Conservation (phyloP, 2,888 invertebrate genomes). For the Odontocolon sp. region DNA sequence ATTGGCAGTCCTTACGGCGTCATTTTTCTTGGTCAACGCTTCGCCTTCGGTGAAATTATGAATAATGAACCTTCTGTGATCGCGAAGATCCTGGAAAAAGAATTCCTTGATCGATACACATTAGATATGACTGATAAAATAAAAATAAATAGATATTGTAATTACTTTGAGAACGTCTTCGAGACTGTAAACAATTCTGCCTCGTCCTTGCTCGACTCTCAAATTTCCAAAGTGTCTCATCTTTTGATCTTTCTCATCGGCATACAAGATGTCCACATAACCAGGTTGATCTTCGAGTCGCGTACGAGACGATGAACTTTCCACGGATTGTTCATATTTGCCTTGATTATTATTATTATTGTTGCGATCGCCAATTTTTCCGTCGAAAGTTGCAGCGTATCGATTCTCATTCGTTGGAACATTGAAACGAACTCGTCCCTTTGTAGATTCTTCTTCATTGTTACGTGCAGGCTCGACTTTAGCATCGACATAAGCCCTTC, state of each 20-base stretch:
- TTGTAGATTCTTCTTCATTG: neutral
- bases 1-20: conserved; percentile 67
- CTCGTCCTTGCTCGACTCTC: conserved; percentile 62
- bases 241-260: conserved; percentile 65
- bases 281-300: conserved; percentile 67
- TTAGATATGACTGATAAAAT: no score
- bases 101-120: conserved; percentile 26
- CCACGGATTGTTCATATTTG: neutral
- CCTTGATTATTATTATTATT: conserved; percentile 1
- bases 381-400: conserved; percentile 28
- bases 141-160: neutral
- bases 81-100: conserved; percentile 70
- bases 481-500: conserved; percentile 28
- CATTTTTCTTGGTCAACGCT: conserved; percentile 73
- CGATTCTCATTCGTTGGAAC: conserved; percentile 24
- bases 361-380: conserved; percentile 24
- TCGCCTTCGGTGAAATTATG: conserved; percentile 78
- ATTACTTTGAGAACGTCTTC: conserved; percentile 70
- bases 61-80: conserved; percentile 69
- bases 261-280: conserved; percentile 77
- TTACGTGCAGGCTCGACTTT: neutral
- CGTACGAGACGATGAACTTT: neutral
- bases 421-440: neutral
- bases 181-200: conserved; percentile 69
- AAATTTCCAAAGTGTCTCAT: conserved; percentile 72